Percentiles rank a stretch among this genome's conserved stretches.
Conservation (phyloP, 2,113 vertebrate genomes). For the Zeus faber region DNA sequence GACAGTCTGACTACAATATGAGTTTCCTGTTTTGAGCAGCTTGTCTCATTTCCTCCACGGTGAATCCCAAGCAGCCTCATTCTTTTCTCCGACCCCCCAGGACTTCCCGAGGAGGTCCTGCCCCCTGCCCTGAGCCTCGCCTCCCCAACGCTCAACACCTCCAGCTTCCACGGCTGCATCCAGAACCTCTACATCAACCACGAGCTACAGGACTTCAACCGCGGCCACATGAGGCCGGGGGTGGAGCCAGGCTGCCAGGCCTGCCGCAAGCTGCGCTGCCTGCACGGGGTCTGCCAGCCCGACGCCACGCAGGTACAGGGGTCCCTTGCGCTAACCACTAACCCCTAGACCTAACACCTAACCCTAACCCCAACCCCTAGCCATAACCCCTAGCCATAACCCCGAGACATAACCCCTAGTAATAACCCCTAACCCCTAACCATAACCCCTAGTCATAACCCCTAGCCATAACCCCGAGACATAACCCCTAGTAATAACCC, state of each 20-base stretch:
- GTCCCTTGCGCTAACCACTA: not conserved
- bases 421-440: no score
- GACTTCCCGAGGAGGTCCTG: constrained; percentile 89
- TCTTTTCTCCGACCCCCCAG: constrained; percentile 51
- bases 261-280: constrained; percentile 87
- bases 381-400: no score
- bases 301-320: constrained; percentile 55
- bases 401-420: no score
- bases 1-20: no score
- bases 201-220: constrained; percentile 96
- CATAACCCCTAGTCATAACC: no score
- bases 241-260: constrained; percentile 93
- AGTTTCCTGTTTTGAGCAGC: no score
- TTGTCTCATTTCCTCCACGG: no score
- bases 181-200: constrained; percentile 98
- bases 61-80: no score
- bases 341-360: no score
- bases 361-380: no score
- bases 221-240: constrained; percentile 89
- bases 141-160: constrained; percentile 84
- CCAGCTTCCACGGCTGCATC: constrained; percentile 96
- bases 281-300: constrained; percentile 92
- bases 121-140: constrained; percentile 81
- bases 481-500: no score
- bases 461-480: no score